Evolutionary conservation across 2,888 invertebrate species (phyloP).

Genomic region (Ferdinandea cuprea): DNA sequence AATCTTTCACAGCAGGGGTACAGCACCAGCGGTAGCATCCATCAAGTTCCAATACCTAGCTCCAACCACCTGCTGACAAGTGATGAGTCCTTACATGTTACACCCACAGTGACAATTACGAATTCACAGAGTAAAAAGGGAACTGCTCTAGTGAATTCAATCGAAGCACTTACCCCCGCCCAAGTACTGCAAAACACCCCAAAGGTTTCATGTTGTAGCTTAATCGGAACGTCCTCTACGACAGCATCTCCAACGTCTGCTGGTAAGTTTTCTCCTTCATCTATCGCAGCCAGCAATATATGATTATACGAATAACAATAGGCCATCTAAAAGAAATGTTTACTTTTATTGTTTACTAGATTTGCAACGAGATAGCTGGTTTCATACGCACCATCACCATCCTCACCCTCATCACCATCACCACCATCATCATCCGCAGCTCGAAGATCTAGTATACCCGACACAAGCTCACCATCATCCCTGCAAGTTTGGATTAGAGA

Average conservation of each 20-base stretch:
- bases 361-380: slow-evolving; percentile 79
- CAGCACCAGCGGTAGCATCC: slow-evolving; percentile 61
- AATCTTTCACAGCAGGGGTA: slow-evolving; percentile 72
- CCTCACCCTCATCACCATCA: slow-evolving; percentile 76
- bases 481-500: slow-evolving; percentile 81
- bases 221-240: slow-evolving; percentile 73
- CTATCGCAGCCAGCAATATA: too few relatives aligned
- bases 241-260: slow-evolving; percentile 70
- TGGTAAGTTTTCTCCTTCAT: slow-evolving; percentile 61
- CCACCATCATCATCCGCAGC: slow-evolving; percentile 79
- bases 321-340: slow-evolving; percentile 19
- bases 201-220: slow-evolving; percentile 74
- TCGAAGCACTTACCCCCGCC: slow-evolving; percentile 61
- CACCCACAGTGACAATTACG: slow-evolving; percentile 73
- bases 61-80: slow-evolving; percentile 76
- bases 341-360: slow-evolving; percentile 73
- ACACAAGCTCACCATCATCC: slow-evolving; percentile 76
- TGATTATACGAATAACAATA: slow-evolving; percentile 5
- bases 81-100: slow-evolving; percentile 73
- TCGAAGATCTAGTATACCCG: slow-evolving; percentile 81
- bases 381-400: slow-evolving; percentile 77
- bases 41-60: slow-evolving; percentile 66
- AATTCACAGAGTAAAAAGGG: slow-evolving; percentile 68
- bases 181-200: slow-evolving; percentile 67
- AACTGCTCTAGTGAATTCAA: slow-evolving; percentile 52